Percentiles rank a stretch among this genome's conserved stretches.
These are phyloP conservation scores for Campylomormyrus numenius DNA, from an alignment of 2,113 vertebrate genomes.

Conservation along the genomic window DNA sequence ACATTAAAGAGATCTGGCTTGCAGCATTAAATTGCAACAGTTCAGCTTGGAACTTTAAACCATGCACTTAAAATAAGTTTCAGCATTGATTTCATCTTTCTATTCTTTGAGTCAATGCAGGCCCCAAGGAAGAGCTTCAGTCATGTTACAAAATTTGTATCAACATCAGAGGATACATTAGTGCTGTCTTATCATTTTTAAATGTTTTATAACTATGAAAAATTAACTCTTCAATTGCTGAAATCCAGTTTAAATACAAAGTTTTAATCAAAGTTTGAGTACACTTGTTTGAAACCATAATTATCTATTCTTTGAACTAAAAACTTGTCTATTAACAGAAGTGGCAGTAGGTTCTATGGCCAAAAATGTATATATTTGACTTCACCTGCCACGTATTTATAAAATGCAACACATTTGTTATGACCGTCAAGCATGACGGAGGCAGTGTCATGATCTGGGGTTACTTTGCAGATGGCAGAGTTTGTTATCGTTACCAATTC, in stretches of 20 bases:
- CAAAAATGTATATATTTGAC: background rate
- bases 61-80: background rate
- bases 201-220: background rate
- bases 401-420: background rate
- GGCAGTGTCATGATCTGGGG: background rate
- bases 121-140: background rate
- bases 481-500: background rate
- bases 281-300: background rate
- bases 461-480: background rate
- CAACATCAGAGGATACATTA: background rate
- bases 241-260: background rate
- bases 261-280: background rate
- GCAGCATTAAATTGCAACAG: background rate
- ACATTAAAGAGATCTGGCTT: conserved; percentile 7
- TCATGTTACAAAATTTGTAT: background rate
- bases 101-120: background rate
- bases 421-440: background rate
- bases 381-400: background rate
- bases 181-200: background rate
- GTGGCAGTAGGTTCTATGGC: background rate
- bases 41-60: conserved; percentile 9
- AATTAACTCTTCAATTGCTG: background rate
- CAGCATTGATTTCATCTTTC: conserved; percentile 10
- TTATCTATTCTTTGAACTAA: background rate
- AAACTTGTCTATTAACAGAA: background rate